These are phyloP conservation scores for Propithecus coquereli DNA, from an alignment of 2,113 vertebrate genomes.

Conservation along the genomic window DNA sequence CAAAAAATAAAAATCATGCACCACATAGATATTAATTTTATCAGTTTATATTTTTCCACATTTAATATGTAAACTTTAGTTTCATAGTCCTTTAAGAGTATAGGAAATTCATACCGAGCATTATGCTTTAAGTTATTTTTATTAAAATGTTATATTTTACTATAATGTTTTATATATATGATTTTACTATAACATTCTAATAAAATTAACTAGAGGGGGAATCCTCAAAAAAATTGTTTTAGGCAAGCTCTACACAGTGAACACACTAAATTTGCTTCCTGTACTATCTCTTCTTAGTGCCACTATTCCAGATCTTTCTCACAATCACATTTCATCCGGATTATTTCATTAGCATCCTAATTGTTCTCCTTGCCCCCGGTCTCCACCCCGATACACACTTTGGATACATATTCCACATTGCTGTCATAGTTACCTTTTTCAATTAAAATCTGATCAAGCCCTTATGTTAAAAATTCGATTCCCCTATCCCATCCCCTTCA, in stretches of 20 bases:
- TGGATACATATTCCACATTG: neutral
- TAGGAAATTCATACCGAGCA: neutral
- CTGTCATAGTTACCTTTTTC: neutral
- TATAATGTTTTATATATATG: neutral
- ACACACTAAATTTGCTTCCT: neutral
- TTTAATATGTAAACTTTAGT: neutral
- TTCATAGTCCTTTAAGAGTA: neutral
- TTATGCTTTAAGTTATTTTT: neutral
- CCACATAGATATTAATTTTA: neutral
- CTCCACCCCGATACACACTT: neutral
- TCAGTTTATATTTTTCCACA: neutral
- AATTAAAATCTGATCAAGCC: neutral
- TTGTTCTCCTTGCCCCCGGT: neutral
- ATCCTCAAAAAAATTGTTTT: neutral
- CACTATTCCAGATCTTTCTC: neutral
- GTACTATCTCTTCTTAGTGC: neutral
- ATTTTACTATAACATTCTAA: neutral
- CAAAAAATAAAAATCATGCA: neutral
- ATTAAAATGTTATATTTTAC: neutral
- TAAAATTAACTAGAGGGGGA: neutral
- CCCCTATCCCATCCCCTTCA: neutral
- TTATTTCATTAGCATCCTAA: neutral
- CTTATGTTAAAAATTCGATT: neutral
- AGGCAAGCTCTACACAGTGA: neutral
- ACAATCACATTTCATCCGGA: neutral